Base-by-base conservation (phyloP, 2,888 invertebrate genomes). In the Lycia hirtaria region DNA sequence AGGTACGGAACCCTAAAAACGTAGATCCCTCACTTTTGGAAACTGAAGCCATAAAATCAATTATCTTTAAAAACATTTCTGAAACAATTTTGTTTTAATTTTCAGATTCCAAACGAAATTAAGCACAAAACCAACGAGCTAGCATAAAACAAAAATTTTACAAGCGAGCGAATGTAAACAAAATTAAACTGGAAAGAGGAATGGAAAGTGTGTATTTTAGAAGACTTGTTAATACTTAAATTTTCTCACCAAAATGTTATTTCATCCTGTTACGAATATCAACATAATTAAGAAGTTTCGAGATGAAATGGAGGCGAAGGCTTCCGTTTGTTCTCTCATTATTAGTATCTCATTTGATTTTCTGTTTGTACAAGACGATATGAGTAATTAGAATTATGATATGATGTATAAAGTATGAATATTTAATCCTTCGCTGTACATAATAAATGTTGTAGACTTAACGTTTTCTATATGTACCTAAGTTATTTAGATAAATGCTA, bases 241-340 rank as follows among this genome's bases (percentile, higher is more conserved):
- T 26, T 41, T 45, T 45, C 54, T 33, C 22, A 4, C 22, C 17
- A 26, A 40, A 48, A 54, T 35, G 26, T 45, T 40, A 54, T 48
- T 48, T 45, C 15, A 50, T 56, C 45, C 43, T 30, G 20, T 50
- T 50, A 45, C 26, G 7, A 56, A 56, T 50, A 50, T 50, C 38
- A 56, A 50, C 32, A 50, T 50, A 50, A 56, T 56, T 50, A 56
- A 45, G 33, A 44, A 50, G 49, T 52, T 44, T 9, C 20, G 1
- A 44, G 45, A 58, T 17, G 28, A 49, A 57, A 57, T 40, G 35
- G 24, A 32, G 32, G 38, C 41, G 9, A 30, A 30, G 49, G n/a
- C 22, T 47, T 33, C n/a, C 47, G 26, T 41, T 45, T 38, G 38
- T 38, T 37, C 43, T 43, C 19, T 47, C 28, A 45, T 40, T 32